Percentiles rank a stretch among this genome's conserved stretches.
Evolutionary conservation across 2,888 invertebrate species (phyloP).

Genomic region (Luffia ferchaultella): DNA sequence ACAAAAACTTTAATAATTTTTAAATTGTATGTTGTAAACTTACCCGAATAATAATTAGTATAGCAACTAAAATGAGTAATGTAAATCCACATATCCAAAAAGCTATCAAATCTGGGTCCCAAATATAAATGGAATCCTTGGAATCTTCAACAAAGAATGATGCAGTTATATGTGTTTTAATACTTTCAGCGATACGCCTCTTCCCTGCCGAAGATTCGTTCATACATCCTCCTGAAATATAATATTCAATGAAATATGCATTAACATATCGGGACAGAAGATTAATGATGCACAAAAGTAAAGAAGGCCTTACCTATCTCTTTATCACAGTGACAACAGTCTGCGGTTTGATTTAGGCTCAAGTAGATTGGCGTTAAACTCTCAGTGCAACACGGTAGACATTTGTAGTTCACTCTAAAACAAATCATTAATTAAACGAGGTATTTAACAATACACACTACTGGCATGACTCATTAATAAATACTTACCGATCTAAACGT

Average conservation of each 20-base stretch:
- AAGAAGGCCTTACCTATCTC: slow-evolving; percentile 65
- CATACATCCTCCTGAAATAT: slow-evolving; percentile 71
- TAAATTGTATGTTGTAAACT: slow-evolving; percentile 6
- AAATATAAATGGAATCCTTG: slow-evolving; percentile 26
- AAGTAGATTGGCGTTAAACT: slow-evolving; percentile 28
- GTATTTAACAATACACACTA: too few species aligned
- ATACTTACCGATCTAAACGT: slow-evolving; percentile 64
- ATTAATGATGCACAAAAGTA: neutral
- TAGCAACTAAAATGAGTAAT: slow-evolving; percentile 26
- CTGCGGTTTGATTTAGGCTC: slow-evolving; percentile 33
- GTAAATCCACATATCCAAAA: slow-evolving; percentile 31
- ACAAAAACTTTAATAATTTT: neutral
- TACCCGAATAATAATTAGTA: slow-evolving; percentile 40
- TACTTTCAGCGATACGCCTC: slow-evolving; percentile 69
- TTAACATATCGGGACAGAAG: neutral
- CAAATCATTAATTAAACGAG: slow-evolving; percentile 2
- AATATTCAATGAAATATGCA: slow-evolving; percentile 1
- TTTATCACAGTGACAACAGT: slow-evolving; percentile 76
- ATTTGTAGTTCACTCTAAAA: slow-evolving; percentile 73
- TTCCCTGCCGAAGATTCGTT: slow-evolving; percentile 79
- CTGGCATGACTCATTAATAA: neutral
- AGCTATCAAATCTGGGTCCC: slow-evolving; percentile 35
- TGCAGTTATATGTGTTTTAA: slow-evolving; percentile 39
- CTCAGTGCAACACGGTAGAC: slow-evolving; percentile 76
- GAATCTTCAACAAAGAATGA: slow-evolving; percentile 42